Evolutionary conservation across 2,797 vertebrate species (phyloP).

Genomic region (Lophotriccus pileatus): DNA sequence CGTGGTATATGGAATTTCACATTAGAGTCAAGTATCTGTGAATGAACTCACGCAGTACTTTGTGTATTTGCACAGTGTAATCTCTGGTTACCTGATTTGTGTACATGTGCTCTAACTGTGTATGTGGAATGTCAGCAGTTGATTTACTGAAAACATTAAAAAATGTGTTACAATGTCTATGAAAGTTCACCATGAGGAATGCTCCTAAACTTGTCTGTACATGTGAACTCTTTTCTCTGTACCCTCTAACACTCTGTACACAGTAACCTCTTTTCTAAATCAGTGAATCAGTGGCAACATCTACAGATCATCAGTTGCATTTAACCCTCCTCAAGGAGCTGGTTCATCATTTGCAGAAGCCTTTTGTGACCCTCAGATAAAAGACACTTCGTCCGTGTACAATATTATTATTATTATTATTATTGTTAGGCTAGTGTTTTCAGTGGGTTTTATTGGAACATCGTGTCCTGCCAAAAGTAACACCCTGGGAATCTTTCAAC

Average conservation of each 20-base stretch:
- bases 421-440: conserved; percentile 24
- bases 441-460: conserved; percentile 47
- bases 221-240: neutral
- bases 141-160: conserved; percentile 22
- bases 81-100: neutral
- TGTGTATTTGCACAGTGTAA: neutral
- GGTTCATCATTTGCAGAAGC: neutral
- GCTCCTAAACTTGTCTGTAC: neutral
- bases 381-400: neutral
- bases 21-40: neutral
- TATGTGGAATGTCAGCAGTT: neutral
- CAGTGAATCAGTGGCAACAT: neutral
- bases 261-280: neutral
- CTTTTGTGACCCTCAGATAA: neutral
- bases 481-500: conserved; percentile 56
- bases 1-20: neutral
- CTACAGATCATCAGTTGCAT: neutral
- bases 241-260: neutral
- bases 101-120: neutral
- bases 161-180: neutral
- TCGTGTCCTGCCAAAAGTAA: conserved; percentile 62
- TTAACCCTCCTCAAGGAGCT: neutral
- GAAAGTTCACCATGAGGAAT: neutral
- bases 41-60: neutral
- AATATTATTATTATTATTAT: neutral